phyloP scores from a whole-genome alignment of 2,113 vertebrate genomes.

The Anarhynchus alexandrinus region DNA sequence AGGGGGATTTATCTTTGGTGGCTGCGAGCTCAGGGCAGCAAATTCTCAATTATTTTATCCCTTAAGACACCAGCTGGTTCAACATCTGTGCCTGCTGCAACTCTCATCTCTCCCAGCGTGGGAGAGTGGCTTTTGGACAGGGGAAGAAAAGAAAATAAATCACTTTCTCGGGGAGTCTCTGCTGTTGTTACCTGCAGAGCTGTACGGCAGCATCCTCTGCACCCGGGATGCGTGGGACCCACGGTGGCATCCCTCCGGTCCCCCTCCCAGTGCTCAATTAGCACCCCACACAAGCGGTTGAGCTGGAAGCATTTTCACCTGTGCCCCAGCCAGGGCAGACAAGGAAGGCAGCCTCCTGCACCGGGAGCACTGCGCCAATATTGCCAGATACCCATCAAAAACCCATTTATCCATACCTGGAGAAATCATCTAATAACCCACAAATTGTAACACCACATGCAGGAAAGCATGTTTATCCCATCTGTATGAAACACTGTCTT shows the following conservation, averaged over 20 bases:
- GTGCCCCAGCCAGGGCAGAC: neutral
- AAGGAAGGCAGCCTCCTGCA: neutral
- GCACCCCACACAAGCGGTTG: neutral
- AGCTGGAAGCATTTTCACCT: neutral
- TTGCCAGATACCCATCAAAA: neutral
- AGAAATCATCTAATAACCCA: neutral
- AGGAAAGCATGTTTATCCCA: neutral
- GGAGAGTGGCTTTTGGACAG: neutral
- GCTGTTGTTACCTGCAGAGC: neutral
- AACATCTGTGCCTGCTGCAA: neutral
- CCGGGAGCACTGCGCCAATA: fast-evolving
- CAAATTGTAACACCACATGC: neutral
- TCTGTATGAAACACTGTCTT: neutral
- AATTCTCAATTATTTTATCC: neutral
- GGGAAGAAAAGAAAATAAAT: neutral
- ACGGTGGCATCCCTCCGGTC: fast-evolving
- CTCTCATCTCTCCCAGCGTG: neutral
- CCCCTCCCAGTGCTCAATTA: neutral
- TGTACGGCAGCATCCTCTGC: neutral
- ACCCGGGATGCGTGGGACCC: fast-evolving
- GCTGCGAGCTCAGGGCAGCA: neutral
- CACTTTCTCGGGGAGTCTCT: neutral
- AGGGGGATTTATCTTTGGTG: neutral
- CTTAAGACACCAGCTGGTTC: neutral
- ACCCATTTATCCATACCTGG: fast-evolving